A percentile compares a stretch with the other conserved stretches of the same genome.
phyloP scores from a whole-genome alignment of 2,888 invertebrate species.

The Melangyna quadrimaculata region DNA sequence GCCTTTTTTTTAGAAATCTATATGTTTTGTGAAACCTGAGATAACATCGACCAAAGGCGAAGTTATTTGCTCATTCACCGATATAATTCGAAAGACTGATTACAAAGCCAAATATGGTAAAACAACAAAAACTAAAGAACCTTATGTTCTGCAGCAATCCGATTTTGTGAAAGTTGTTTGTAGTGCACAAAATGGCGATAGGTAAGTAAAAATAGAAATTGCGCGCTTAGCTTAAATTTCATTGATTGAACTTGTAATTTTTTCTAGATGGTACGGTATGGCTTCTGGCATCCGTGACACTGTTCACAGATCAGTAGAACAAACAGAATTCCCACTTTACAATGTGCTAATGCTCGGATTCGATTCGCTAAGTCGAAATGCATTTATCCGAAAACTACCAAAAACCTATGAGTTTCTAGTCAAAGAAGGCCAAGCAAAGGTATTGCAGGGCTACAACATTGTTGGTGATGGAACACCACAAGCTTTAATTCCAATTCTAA shows the following conservation, averaged over 20 bases:
- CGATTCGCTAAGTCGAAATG: slow-evolving; percentile 93
- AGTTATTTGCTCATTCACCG: slow-evolving; percentile 84
- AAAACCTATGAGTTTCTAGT: slow-evolving; percentile 87
- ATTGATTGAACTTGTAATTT: neutral
- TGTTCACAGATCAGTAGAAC: slow-evolving; percentile 76
- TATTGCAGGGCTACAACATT: slow-evolving; percentile 91
- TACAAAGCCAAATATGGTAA: slow-evolving; percentile 83
- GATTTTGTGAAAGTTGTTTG: slow-evolving; percentile 89
- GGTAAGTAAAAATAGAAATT: slow-evolving; percentile 73
- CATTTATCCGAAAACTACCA: slow-evolving; percentile 90
- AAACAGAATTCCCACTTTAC: slow-evolving; percentile 75
- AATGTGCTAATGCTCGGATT: slow-evolving; percentile 93
- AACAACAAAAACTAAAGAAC: slow-evolving; percentile 82
- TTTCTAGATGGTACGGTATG: slow-evolving; percentile 85
- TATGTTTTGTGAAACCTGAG: slow-evolving; percentile 79
- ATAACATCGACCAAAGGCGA: slow-evolving; percentile 77
- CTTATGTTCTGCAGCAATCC: slow-evolving; percentile 85
- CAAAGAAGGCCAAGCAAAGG: slow-evolving; percentile 83
- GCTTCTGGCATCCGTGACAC: slow-evolving; percentile 83
- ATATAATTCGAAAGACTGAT: slow-evolving; percentile 87
- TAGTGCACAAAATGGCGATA: slow-evolving; percentile 78
- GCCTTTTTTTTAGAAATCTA: slow-evolving; percentile 76
- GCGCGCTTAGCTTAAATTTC: neutral
- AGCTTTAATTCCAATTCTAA: slow-evolving; percentile 92
- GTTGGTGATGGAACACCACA: slow-evolving; percentile 94